Evolutionary conservation across 2,113 vertebrate species (phyloP).

Genomic region (Aythya baeri): DNA sequence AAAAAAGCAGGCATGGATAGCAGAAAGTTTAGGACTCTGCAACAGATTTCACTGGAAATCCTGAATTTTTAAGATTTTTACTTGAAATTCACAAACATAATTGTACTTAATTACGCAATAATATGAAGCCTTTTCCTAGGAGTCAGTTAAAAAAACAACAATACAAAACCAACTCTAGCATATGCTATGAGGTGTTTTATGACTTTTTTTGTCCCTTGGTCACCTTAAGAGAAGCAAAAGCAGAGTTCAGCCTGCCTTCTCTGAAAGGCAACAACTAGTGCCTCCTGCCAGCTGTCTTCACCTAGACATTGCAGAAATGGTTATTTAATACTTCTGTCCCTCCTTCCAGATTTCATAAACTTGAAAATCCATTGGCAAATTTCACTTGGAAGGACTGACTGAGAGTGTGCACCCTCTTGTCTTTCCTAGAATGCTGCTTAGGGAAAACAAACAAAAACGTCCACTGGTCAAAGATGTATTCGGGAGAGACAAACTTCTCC

Average conservation of each 20-base stretch:
- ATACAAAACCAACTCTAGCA: not conserved
- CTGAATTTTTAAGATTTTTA: not conserved
- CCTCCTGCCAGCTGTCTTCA: not conserved
- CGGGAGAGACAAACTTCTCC: not conserved
- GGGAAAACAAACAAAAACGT: not conserved
- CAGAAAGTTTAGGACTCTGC: not conserved
- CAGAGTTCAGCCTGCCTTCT: not conserved
- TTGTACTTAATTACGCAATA: not conserved
- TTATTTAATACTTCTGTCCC: no score
- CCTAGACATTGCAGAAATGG: not conserved
- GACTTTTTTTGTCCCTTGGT: not conserved
- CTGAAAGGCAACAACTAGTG: not conserved
- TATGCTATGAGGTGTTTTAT: accelerated
- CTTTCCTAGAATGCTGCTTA: not conserved
- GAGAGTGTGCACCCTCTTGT: accelerated
- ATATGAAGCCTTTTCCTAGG: not conserved
- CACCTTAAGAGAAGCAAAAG: not conserved
- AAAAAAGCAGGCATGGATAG: not conserved
- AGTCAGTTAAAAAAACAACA: not conserved
- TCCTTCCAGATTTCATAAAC: not conserved
- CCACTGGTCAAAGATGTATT: not conserved
- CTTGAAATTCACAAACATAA: not conserved
- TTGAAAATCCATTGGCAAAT: not conserved
- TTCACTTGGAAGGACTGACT: not conserved
- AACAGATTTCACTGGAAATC: not conserved